Base-by-base conservation (phyloP, 30 jellyfish, hydroid and myxozoan species). In the Cassiopea andromeda region DNA sequence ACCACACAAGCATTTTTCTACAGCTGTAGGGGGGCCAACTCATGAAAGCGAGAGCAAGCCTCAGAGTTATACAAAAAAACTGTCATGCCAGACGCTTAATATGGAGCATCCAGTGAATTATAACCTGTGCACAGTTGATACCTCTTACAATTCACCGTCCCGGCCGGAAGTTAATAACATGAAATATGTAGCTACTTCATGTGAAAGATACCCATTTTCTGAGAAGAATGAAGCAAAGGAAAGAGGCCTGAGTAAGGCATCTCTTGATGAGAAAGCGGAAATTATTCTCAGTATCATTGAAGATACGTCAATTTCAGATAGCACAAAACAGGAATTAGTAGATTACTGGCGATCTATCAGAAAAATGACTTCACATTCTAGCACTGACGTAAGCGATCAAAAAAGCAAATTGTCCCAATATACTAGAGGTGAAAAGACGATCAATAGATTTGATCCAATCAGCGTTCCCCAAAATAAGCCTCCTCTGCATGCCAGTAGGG, bases 281-380 rank as follows among this genome's bases (percentile, higher is more conserved):
- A 50, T 80, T 0, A 69, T 87, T 2, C 75, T 69, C 14, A 17
- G 90, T 1, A 87, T 77, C 18, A 57, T 87, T 38, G 69, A 78
- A 19, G 94, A 87, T 45, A 74, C 49, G 7, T 87, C 94, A 1
- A 70, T 87, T 38, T 87, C 94, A 60, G 86, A 57, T 19, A 15
- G 81, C 44, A 87, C 94, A 0, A 87, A 87, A 46, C 44, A 78
- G 14, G 86, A 87, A 46, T 71, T 87, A 43, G 64, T 78, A 4
- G 67, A 49, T 15, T 87, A 72, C 44, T 85, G 87, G 93, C 81
- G 87, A 72, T 70, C 79, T 1, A n/a, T 70, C 4, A 50, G 79
- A 4, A 70, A 27, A 7, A 70, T 43, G 5, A 7, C 79, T 19
- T 16, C 54, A 7, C 75, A 66, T 14, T 19, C 45, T 66, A 19